Conservation (phyloP, 1,140 invertebrate species). For the Ceratosolen fusciceps region DNA sequence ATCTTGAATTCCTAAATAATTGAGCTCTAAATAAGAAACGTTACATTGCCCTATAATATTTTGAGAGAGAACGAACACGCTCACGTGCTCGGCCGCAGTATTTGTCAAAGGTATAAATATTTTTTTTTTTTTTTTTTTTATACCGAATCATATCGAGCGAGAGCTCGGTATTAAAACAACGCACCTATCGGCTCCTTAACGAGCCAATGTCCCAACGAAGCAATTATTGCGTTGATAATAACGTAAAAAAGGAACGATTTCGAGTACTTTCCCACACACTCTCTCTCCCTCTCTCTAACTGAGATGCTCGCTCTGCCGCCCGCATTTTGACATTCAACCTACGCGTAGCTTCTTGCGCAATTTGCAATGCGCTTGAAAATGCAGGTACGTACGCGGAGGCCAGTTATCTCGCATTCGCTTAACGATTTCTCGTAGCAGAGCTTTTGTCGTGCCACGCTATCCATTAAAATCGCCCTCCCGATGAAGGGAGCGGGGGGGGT, state of each 20-base stretch:
- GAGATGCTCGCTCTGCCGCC: neutral
- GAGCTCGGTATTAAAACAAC: too few relatives aligned
- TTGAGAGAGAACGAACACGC: too few relatives aligned
- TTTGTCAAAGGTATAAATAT: too few relatives aligned
- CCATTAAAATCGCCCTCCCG: neutral
- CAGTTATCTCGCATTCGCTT: neutral
- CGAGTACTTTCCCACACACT: neutral
- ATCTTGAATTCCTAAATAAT: too few relatives aligned
- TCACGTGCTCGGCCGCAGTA: too few relatives aligned
- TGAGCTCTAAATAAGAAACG: too few relatives aligned
- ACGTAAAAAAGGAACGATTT: neutral
- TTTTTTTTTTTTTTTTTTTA: too few relatives aligned
- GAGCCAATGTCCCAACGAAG: too few relatives aligned
- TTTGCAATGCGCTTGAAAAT: neutral
- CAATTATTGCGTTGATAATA: neutral
- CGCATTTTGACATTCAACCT: neutral
- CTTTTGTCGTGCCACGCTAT: neutral
- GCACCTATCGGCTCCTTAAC: too few relatives aligned
- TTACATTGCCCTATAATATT: too few relatives aligned
- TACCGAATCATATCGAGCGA: too few relatives aligned
- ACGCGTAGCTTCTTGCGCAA: neutral
- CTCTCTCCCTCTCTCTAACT: neutral
- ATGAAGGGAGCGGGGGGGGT: neutral
- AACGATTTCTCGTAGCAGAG: neutral
- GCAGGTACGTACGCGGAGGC: neutral